Evolutionary conservation across 2,888 invertebrate genomes (phyloP).

Genomic region (Notodonta dromedarius): DNA sequence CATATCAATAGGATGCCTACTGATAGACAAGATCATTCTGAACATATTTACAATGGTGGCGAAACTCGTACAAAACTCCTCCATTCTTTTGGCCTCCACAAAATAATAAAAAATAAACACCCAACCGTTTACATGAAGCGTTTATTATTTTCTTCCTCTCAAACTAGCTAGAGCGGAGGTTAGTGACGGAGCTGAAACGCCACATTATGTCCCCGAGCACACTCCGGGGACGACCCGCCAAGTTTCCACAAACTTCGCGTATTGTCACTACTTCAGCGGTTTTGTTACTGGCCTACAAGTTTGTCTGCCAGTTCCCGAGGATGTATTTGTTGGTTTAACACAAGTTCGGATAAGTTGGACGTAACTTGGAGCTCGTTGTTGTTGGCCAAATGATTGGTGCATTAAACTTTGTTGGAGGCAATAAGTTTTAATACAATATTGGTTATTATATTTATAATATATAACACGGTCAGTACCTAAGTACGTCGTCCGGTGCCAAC

Average conservation of each 20-base stretch:
- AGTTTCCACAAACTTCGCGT: slow-evolving; percentile 12
- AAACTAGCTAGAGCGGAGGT: neutral
- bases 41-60: too few relatives aligned
- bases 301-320: slow-evolving; percentile 5
- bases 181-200: slow-evolving; percentile 1
- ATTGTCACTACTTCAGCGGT: slow-evolving; percentile 17
- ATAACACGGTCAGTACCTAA: too few relatives aligned
- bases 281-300: slow-evolving; percentile 13
- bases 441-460: too few relatives aligned
- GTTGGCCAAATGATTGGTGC: slow-evolving; percentile 6
- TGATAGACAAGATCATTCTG: too few relatives aligned
- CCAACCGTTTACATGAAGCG: neutral
- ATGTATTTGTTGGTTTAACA: slow-evolving; percentile 12
- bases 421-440: neutral
- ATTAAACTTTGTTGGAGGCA: neutral
- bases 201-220: slow-evolving; percentile 3
- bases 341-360: slow-evolving; percentile 6
- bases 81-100: neutral
- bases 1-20: too few relatives aligned
- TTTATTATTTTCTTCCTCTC: slow-evolving; percentile 1
- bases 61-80: too few relatives aligned
- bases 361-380: slow-evolving; percentile 6
- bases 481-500: neutral
- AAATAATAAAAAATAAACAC: neutral
- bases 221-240: slow-evolving; percentile 3